Evolutionary conservation across 2,113 vertebrate species (phyloP).

Genomic region (Sus scrofa): DNA sequence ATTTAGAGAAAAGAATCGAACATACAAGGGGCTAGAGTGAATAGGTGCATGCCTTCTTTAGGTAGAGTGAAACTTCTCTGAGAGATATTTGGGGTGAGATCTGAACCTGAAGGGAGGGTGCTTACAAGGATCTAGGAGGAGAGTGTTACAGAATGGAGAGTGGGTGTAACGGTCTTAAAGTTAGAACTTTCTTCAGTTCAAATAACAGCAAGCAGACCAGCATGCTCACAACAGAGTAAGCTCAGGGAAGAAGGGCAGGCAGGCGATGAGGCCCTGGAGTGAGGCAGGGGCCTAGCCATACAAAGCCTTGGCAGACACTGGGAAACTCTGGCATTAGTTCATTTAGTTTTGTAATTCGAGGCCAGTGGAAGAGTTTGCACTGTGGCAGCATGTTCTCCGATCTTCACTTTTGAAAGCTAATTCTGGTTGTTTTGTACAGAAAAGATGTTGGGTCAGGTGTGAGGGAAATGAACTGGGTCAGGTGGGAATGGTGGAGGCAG

Average conservation of each 20-base stretch:
- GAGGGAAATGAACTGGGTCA: background rate
- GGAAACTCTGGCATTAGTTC: background rate
- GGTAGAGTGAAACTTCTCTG: background rate
- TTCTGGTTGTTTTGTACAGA: background rate
- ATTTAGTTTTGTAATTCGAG: too few species aligned
- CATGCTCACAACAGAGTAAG: background rate
- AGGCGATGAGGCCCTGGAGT: rapidly evolving
- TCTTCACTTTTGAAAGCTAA: background rate
- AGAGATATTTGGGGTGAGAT: background rate
- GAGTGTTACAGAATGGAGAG: background rate
- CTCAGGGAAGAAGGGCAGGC: background rate
- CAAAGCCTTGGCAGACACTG: background rate
- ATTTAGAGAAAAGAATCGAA: background rate
- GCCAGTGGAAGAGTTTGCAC: background rate
- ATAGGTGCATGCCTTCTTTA: background rate
- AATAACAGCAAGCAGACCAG: background rate
- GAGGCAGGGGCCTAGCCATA: background rate
- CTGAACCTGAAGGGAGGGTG: background rate
- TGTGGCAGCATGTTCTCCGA: background rate
- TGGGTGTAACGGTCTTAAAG: background rate
- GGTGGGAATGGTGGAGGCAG: background rate
- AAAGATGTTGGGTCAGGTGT: background rate
- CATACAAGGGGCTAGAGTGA: background rate
- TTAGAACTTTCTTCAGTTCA: background rate
- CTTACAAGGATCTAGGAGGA: background rate